Percentiles rank a stretch among this genome's conserved stretches.
Evolutionary conservation across 2,888 invertebrate species (phyloP).

Genomic region (Tromatobia lineatoria): DNA sequence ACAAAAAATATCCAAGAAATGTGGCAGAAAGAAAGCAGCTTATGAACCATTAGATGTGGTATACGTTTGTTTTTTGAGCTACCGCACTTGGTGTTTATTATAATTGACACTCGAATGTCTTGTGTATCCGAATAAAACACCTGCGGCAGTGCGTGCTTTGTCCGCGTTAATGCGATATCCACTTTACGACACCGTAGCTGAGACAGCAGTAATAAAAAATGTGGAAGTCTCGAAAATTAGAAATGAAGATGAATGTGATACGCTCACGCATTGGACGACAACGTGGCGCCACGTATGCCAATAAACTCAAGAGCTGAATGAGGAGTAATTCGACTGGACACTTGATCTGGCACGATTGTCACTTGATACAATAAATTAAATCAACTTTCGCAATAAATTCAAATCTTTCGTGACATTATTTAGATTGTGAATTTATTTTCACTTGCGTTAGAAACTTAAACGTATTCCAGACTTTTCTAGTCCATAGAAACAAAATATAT

Average conservation of each 20-base stretch:
- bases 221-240: not conserved
- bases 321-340: slow-evolving; percentile 25
- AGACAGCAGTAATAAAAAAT: not conserved
- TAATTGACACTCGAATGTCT: not conserved
- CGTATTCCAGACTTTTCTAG: not conserved
- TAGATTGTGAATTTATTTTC: slow-evolving; percentile 23
- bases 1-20: not conserved
- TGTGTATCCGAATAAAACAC: not conserved
- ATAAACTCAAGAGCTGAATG: not conserved
- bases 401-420: slow-evolving; percentile 40
- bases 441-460: slow-evolving; percentile 2
- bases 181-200: not conserved
- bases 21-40: not conserved
- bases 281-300: slow-evolving; percentile 3
- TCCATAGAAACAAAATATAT: too few species aligned
- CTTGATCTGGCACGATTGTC: slow-evolving; percentile 41
- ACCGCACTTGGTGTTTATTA: not conserved
- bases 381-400: slow-evolving; percentile 34
- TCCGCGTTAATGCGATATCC: not conserved
- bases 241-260: not conserved
- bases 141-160: not conserved
- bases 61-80: not conserved
- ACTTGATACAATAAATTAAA: slow-evolving; percentile 16
- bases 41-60: not conserved
- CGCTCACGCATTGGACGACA: not conserved